phyloP scores from a whole-genome alignment of 2,797 vertebrate genomes.

The Phylloscopus collybita region DNA sequence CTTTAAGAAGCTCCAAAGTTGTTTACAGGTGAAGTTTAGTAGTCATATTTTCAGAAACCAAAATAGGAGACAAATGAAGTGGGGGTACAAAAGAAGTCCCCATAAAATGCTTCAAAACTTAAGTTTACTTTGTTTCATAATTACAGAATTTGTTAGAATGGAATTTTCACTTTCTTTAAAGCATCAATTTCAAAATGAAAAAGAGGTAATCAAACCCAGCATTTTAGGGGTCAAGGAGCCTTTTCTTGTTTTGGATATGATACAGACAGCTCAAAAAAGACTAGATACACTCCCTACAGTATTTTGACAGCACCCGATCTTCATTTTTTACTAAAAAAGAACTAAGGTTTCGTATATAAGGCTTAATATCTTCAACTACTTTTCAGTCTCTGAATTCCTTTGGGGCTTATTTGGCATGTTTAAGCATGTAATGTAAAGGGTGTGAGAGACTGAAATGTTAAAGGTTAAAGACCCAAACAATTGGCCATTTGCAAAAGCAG shows the following conservation, averaged over 20 bases:
- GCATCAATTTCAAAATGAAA: background rate
- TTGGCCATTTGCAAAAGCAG: background rate
- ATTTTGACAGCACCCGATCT: background rate
- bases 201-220: background rate
- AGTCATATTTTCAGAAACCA: background rate
- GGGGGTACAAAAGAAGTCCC: background rate
- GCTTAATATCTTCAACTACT: background rate
- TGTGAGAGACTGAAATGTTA: background rate
- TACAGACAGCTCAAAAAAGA: background rate
- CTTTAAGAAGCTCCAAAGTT: background rate
- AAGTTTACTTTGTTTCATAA: background rate
- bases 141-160: background rate
- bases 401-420: background rate
- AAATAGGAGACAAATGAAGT: background rate
- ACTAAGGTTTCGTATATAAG: background rate
- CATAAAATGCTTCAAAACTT: background rate
- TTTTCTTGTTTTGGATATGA: background rate
- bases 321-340: background rate
- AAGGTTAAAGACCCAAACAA: background rate
- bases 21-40: background rate
- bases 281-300: background rate
- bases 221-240: background rate
- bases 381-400: background rate
- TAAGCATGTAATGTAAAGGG: background rate
- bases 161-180: background rate